These are phyloP conservation scores for Mionectes macconnelli DNA, from an alignment of 2,113 vertebrate species.

Conservation along the genomic window DNA sequence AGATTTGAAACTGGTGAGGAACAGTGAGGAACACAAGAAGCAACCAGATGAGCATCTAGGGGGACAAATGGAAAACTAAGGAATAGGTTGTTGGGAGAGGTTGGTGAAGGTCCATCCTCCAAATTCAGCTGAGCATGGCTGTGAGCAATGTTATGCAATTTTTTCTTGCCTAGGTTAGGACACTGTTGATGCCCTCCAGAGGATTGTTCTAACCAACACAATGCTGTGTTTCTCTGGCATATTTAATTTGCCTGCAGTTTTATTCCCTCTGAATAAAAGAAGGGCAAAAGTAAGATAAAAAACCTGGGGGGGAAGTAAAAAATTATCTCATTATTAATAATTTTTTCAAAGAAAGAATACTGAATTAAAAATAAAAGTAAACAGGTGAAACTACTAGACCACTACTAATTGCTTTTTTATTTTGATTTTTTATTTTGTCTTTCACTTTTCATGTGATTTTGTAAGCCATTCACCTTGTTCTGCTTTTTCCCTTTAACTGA, in stretches of 20 bases:
- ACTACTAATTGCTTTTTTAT: background rate
- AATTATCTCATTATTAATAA: background rate
- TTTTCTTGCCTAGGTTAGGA: background rate
- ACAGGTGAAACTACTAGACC: background rate
- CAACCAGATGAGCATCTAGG: background rate
- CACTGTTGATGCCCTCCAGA: background rate
- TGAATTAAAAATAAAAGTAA: background rate
- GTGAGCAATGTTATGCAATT: background rate
- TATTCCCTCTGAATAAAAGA: background rate
- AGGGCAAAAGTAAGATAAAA: background rate
- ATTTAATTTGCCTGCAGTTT: background rate
- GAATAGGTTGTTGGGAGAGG: background rate
- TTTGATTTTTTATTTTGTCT: background rate
- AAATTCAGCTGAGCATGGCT: background rate
- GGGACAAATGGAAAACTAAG: background rate
- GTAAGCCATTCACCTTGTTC: background rate
- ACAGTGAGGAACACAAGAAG: accelerated
- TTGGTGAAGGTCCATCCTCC: background rate
- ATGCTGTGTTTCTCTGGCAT: background rate
- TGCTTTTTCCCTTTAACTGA: background rate
- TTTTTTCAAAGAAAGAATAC: background rate
- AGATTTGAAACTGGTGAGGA: background rate
- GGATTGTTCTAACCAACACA: background rate
- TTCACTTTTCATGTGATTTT: background rate
- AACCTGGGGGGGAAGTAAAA: background rate